A percentile compares a stretch with the other conserved stretches of the same genome.
These are phyloP conservation scores for Apaloderma vittatum DNA, from an alignment of 2,113 vertebrate species.

Conservation along the genomic window DNA sequence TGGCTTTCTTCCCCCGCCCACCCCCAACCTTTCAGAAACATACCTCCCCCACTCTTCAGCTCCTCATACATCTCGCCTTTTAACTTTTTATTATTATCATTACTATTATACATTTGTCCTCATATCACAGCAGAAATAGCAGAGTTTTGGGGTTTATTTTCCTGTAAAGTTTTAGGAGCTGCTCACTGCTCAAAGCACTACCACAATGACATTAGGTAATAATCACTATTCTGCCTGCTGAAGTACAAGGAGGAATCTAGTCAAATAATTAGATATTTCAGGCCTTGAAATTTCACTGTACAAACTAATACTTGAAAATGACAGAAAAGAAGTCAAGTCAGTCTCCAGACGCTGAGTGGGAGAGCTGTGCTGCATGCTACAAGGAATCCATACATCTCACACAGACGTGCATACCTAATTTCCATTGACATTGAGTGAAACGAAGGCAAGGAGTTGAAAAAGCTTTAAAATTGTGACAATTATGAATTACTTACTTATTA, in stretches of 20 bases:
- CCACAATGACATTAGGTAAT: not conserved
- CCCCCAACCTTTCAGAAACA: not conserved
- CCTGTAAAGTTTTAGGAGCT: not conserved
- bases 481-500: not conserved
- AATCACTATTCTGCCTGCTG: not conserved
- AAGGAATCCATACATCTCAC: not conserved
- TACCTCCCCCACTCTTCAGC: conserved; percentile 16
- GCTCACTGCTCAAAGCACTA: not conserved
- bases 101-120: not conserved
- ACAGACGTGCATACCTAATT: not conserved
- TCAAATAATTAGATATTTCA: conserved; percentile 14
- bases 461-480: not conserved
- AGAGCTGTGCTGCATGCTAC: not conserved
- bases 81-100: not conserved
- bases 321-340: not conserved
- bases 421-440: conserved; percentile 14
- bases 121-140: not conserved
- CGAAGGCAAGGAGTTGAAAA: not conserved
- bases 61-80: conserved; percentile 30
- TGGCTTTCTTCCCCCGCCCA: conserved; percentile 36
- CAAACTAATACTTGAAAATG: conserved; percentile 11
- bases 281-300: not conserved
- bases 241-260: not conserved
- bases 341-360: conserved; percentile 29
- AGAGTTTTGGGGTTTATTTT: not conserved